Evolutionary conservation across 2,888 invertebrate genomes (phyloP).

Genomic region (Agriopis marginaria): DNA sequence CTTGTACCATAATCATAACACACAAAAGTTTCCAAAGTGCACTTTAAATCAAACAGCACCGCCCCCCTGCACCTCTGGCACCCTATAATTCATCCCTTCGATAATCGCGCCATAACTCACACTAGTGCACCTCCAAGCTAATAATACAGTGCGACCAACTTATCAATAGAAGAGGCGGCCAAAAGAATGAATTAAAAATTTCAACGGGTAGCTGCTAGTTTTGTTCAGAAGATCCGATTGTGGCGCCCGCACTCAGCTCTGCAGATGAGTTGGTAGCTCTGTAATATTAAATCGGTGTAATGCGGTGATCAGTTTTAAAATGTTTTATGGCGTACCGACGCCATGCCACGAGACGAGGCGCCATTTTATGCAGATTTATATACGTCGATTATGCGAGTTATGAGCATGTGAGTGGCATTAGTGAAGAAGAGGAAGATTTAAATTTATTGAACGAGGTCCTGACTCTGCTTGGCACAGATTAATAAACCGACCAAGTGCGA

Average conservation of each 20-base stretch:
- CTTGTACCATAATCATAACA: conserved; percentile 25
- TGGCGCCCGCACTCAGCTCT: background rate
- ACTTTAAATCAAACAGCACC: conserved; percentile 49
- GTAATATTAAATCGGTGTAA: conserved; percentile 69
- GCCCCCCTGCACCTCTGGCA: conserved; percentile 46
- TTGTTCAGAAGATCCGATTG: background rate
- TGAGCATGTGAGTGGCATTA: conserved; percentile 13
- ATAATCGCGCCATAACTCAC: conserved; percentile 76
- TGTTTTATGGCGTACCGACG: conserved; percentile 40
- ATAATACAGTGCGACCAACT: conserved; percentile 30
- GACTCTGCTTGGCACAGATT: no score
- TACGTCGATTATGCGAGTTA: conserved; percentile 12
- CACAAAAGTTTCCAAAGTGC: conserved; percentile 37
- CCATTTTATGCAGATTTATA: conserved; percentile 29
- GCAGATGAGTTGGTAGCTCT: background rate
- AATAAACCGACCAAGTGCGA: no score
- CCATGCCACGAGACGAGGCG: conserved; percentile 15
- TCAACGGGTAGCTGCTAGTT: background rate
- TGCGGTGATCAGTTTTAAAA: conserved; percentile 72
- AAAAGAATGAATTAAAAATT: background rate
- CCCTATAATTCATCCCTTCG: conserved; percentile 63
- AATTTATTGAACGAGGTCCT: background rate
- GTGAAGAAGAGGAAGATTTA: background rate
- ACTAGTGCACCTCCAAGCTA: conserved; percentile 57
- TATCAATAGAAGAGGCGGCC: background rate